phyloP scores from a whole-genome alignment of 2,113 vertebrate species.

The Leptobrachium ailaonicum region DNA sequence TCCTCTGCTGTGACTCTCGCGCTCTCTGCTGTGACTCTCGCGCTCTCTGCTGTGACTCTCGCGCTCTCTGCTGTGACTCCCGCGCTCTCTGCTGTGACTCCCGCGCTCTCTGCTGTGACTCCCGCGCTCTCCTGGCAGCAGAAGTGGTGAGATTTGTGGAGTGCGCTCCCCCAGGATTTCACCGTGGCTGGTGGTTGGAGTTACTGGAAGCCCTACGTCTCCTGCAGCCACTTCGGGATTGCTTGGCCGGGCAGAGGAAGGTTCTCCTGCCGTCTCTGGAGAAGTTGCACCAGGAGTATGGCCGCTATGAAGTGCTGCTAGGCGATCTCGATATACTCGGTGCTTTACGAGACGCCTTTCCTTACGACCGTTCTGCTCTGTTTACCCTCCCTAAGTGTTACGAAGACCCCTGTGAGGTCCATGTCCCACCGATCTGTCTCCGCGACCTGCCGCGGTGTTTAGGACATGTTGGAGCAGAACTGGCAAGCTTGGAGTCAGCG shows the following conservation, averaged over 20 bases:
- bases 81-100: not conserved
- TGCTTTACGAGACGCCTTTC: conserved; percentile 54
- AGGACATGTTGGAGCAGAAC: conserved; percentile 53
- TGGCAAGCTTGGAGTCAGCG: conserved; percentile 52
- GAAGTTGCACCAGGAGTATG: conserved; percentile 53
- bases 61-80: too few species aligned
- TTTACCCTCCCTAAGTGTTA: not conserved
- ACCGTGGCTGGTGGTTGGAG: conserved; percentile 54
- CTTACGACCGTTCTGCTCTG: conserved; percentile 50
- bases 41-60: too few species aligned
- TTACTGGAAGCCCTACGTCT: conserved; percentile 55
- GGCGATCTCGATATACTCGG: conserved; percentile 54
- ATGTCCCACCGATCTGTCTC: conserved; percentile 43
- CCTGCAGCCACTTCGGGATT: conserved; percentile 52
- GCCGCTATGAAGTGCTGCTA: conserved; percentile 47
- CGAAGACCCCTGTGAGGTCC: conserved; percentile 19
- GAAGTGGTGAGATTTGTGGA: conserved; percentile 54
- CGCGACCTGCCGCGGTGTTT: conserved; percentile 55
- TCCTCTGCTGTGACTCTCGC: too few species aligned
- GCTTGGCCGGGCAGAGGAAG: conserved; percentile 35
- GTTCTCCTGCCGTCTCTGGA: conserved; percentile 58
- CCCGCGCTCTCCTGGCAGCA: conserved; percentile 40
- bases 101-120: conserved; percentile 3
- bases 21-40: too few species aligned
- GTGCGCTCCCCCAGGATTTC: conserved; percentile 43